These are phyloP conservation scores for Epsilonema sp. DNA, from an alignment of 2,888 invertebrate species.

Conservation along the genomic window DNA sequence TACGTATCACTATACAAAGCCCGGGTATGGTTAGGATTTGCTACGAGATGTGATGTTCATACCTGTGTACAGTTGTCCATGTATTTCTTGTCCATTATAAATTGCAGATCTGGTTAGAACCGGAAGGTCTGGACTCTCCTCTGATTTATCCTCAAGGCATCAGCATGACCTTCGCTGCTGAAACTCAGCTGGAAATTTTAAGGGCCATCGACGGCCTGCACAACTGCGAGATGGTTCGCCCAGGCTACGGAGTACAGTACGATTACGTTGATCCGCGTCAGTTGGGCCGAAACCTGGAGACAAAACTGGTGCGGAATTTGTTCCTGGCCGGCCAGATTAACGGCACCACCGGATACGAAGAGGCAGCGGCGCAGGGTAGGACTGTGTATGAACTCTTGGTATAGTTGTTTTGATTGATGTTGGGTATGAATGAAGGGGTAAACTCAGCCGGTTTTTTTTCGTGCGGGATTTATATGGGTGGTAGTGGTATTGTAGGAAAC, in stretches of 20 bases:
- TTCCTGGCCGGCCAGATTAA: conserved; percentile 79
- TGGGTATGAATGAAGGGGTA: too few species aligned
- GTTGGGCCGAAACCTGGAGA: conserved; percentile 49
- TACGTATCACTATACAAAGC: too few species aligned
- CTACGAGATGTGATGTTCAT: too few species aligned
- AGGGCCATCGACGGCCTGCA: conserved; percentile 51
- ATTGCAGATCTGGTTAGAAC: conserved; percentile 57
- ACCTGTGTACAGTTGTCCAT: too few species aligned
- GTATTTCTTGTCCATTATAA: too few species aligned
- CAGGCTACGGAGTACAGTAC: conserved; percentile 64
- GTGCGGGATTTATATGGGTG: too few species aligned
- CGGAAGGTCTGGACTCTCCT: conserved; percentile 54
- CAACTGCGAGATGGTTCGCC: conserved; percentile 44
- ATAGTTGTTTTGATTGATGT: too few species aligned
- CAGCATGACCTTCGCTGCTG: conserved; percentile 59
- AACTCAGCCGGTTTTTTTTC: too few species aligned
- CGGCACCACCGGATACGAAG: conserved; percentile 76
- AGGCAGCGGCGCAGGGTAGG: conserved; percentile 57
- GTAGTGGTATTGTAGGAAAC: too few species aligned
- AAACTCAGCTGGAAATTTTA: conserved; percentile 49
- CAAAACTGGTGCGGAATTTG: conserved; percentile 46
- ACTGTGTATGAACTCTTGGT: too few species aligned
- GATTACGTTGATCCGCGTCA: conserved; percentile 70
- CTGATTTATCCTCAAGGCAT: conserved; percentile 64
- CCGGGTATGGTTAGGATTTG: too few species aligned